These are phyloP conservation scores for Pimpla rufipes DNA, from an alignment of 2,888 invertebrate species.

Conservation along the genomic window DNA sequence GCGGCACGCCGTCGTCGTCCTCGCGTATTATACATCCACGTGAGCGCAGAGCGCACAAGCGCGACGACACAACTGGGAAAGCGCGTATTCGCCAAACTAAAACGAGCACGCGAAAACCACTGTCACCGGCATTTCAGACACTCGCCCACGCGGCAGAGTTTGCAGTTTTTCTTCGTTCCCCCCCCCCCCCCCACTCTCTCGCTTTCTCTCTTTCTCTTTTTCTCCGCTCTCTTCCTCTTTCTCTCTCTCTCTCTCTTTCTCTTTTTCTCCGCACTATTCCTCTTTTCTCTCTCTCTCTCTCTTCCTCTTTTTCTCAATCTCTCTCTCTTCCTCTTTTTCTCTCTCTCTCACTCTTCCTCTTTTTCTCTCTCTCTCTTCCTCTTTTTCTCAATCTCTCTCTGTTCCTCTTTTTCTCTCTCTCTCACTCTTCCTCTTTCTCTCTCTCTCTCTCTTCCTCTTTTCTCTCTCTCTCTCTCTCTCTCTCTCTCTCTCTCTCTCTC, in stretches of 20 bases:
- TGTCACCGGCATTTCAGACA: conserved; percentile 70
- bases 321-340: conserved; percentile 61
- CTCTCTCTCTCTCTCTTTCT: no score
- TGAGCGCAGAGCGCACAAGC: no score
- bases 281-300: conserved; percentile 47
- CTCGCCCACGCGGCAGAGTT: conserved; percentile 56
- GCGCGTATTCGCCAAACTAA: conserved; percentile 57
- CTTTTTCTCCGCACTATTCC: no score
- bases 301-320: conserved; percentile 56
- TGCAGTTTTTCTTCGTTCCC: conserved; percentile 66
- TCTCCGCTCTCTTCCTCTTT: conserved; percentile 35
- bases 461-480: conserved; percentile 47
- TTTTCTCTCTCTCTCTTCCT: no score
- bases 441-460: conserved; percentile 62
- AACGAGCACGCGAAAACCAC: conserved; percentile 55
- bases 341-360: no score
- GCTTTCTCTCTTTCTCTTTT: conserved; percentile 57
- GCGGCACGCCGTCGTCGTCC: no score
- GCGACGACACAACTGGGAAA: conserved; percentile 53
- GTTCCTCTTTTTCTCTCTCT: no score
- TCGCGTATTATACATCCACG: conserved; percentile 26
- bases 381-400: no score
- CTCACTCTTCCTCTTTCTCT: conserved; percentile 51
- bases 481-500: conserved; percentile 45
- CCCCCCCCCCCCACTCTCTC: no score